Conservation (phyloP, 1,140 invertebrate genomes). For the Zaprionus inermis region DNA sequence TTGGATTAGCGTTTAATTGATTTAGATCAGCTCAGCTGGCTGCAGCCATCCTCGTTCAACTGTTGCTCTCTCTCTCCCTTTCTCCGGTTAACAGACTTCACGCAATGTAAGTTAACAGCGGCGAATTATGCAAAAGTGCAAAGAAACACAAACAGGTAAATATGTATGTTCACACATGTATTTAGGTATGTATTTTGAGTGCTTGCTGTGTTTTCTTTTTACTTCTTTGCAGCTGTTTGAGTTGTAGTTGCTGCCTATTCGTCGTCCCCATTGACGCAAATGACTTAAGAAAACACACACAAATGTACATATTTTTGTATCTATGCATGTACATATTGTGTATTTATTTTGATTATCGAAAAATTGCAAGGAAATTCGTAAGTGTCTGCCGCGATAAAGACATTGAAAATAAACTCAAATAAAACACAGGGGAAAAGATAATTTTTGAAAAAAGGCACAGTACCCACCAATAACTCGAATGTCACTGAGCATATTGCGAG, state of each 20-base stretch:
- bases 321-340: not conserved
- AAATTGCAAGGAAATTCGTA: constrained; percentile 14
- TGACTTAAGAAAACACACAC: constrained; percentile 17
- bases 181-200: not conserved
- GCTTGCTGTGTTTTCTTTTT: not conserved
- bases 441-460: not conserved
- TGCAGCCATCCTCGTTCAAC: not conserved
- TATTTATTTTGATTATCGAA: constrained; percentile 20
- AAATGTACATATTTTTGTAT: not conserved
- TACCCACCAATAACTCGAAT: not conserved
- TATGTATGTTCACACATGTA: not conserved
- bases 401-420: constrained; percentile 26
- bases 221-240: constrained; percentile 17
- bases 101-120: constrained; percentile 24
- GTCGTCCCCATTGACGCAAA: constrained; percentile 44
- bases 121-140: constrained; percentile 5
- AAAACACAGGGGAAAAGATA: constrained; percentile 6
- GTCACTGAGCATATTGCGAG: too few species aligned
- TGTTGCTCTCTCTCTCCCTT: constrained; percentile 8
- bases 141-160: constrained; percentile 2
- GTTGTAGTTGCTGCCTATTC: not conserved
- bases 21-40: constrained; percentile 6
- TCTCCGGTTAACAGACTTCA: constrained; percentile 4
- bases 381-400: constrained; percentile 17
- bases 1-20: constrained; percentile 21